Conservation (phyloP, 1,140 invertebrate species). For the Plutomurus gul region DNA sequence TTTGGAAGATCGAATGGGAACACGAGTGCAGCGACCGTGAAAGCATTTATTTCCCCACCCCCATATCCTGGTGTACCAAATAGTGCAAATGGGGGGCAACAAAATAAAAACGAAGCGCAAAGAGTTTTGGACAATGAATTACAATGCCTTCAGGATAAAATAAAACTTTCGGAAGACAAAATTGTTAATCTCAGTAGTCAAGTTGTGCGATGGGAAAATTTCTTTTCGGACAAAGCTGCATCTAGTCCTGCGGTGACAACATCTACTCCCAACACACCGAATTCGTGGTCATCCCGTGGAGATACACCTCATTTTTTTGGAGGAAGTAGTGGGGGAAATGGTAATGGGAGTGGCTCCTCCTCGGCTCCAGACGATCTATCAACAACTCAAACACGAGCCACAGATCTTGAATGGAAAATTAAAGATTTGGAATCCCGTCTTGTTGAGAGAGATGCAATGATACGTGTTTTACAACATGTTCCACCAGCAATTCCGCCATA, state of each 20-base stretch:
- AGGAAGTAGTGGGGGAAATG: conserved; percentile 13
- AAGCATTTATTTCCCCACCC: conserved; percentile 25
- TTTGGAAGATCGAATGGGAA: neutral
- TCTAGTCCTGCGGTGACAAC: conserved; percentile 61
- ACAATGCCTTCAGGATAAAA: conserved; percentile 48
- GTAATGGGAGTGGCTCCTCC: conserved; percentile 14
- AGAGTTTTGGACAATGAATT: conserved; percentile 37
- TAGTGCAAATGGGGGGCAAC: neutral
- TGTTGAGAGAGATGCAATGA: conserved; percentile 86
- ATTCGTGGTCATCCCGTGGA: conserved; percentile 52
- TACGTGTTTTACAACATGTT: conserved; percentile 74
- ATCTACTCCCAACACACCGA: conserved; percentile 51
- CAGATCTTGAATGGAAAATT: conserved; percentile 81
- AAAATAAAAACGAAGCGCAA: neutral
- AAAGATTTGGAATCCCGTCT: conserved; percentile 86
- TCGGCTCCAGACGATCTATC: conserved; percentile 74
- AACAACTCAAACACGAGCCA: conserved; percentile 78
- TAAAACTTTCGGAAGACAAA: conserved; percentile 50
- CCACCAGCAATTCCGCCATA: conserved; percentile 54
- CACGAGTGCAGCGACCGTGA: neutral
- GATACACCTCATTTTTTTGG: conserved; percentile 52
- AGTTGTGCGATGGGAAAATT: conserved; percentile 50
- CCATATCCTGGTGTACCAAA: conserved; percentile 43
- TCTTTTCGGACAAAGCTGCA: conserved; percentile 79
- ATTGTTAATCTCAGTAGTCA: conserved; percentile 42